phyloP scores from a whole-genome alignment of 2,888 invertebrate genomes.

The Cantharis rufa region DNA sequence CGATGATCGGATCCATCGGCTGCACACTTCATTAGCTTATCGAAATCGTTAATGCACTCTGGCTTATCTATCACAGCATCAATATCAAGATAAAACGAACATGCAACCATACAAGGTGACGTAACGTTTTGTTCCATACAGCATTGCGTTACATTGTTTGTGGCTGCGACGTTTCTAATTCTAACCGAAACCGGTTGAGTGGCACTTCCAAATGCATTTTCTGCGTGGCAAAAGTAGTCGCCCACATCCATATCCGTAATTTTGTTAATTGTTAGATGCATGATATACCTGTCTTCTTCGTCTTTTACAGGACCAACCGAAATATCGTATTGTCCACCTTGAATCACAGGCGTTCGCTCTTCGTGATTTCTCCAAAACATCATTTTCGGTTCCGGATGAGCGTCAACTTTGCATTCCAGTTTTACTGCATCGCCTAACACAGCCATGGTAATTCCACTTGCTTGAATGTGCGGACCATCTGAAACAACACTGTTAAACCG shows the following conservation, averaged over 20 bases:
- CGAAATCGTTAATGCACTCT: constrained; percentile 81
- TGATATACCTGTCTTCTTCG: constrained; percentile 71
- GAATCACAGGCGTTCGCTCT: constrained; percentile 74
- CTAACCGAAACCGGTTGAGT: constrained; percentile 75
- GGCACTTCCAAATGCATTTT: constrained; percentile 78
- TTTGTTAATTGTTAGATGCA: constrained; percentile 75
- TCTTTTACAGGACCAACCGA: constrained; percentile 64
- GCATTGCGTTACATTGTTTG: constrained; percentile 78
- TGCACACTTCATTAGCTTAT: constrained; percentile 85
- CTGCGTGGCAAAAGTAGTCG: constrained; percentile 83
- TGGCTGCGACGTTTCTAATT: constrained; percentile 65
- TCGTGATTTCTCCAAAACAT: constrained; percentile 81
- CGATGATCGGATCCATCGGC: constrained; percentile 83
- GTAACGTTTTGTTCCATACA: constrained; percentile 82
- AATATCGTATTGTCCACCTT: constrained; percentile 76
- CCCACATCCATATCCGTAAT: constrained; percentile 74
- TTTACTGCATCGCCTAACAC: constrained; percentile 76
- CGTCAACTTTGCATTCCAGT: constrained; percentile 77
- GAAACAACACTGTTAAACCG: constrained; percentile 28
- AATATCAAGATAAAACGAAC: constrained; percentile 81
- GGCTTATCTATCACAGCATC: constrained; percentile 80
- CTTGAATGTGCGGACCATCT: constrained; percentile 79
- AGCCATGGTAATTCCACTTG: constrained; percentile 78
- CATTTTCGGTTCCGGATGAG: constrained; percentile 78
- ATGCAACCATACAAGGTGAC: constrained; percentile 78